Evolutionary conservation across 2,888 invertebrate species (phyloP), one percentile per base, ranked within the genome.

Genomic region (Cerceris ruficornis): DNA sequence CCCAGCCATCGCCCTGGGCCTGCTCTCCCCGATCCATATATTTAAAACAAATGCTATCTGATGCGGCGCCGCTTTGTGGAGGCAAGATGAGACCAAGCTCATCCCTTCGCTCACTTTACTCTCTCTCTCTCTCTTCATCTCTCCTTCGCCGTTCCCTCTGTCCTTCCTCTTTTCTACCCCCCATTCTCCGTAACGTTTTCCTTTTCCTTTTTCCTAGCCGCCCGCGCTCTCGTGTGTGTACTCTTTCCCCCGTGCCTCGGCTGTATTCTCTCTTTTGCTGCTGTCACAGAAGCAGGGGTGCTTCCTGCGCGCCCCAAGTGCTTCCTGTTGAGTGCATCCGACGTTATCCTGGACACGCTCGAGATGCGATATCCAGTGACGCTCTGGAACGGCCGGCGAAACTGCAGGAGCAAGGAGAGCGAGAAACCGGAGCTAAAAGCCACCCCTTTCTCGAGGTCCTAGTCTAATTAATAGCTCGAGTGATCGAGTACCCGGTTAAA

Each of bases 41-140:
- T 92, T 92, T 92, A 90, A 92, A 92, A 92, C 91, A 91, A 92
- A 92, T 92, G 91, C 90, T 91, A 92, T 92, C 91, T 91, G 92
- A 92, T 92, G 90, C 90, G 86, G 88, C 88, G 87, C 84, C 88
- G 88, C 91, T 89, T 88, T 90, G 90, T 91, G 90, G 87, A 90
- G 88, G 87, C 88, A 87, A 90, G 89, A 90, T 89, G 90, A 89
- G 88, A 88, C 88, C 89, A 81, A 85, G 82, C 87, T 82, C 84
- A 83, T 83, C 84, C 86, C 84, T 85, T 87, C 81, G 79, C 74
- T 77, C 79, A 80, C 82, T 82, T 80, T 81, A 78, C 77, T 75
- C 75, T 77, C 75, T 76, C 76, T 81, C 79, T 77, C 75, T 69
- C 81, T 75, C 83, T 80, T 71, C 61, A 74, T 79, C 62, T 67